A percentile compares a stretch with the other conserved stretches of the same genome.
Evolutionary conservation across 2,888 invertebrate genomes (phyloP).

Genomic region (Scaptomyza caliginosa): DNA sequence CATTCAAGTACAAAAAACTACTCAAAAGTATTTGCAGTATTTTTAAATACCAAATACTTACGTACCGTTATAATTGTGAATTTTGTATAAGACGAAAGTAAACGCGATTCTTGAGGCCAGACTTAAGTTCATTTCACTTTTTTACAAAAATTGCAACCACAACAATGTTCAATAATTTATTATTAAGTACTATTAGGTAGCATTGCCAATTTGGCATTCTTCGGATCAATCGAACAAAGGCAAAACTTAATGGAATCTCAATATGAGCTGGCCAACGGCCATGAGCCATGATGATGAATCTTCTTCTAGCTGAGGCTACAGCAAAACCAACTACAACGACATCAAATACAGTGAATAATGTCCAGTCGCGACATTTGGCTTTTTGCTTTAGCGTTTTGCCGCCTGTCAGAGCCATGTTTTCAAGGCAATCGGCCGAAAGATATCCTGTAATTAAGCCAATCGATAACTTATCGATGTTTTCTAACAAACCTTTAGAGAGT

Average conservation of each 20-base stretch:
- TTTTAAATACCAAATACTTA: not conserved
- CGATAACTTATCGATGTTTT: not conserved
- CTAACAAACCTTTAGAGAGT: too few species aligned
- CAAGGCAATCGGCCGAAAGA: conserved; percentile 10
- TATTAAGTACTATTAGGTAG: conserved; percentile 7
- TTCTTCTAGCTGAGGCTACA: conserved; percentile 6
- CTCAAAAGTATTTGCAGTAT: conserved; percentile 2
- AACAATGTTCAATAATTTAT: conserved; percentile 24
- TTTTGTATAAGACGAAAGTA: too few species aligned
- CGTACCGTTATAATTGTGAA: too few species aligned
- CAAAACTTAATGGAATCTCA: conserved; percentile 17
- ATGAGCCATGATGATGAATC: conserved; percentile 10
- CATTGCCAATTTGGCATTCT: conserved; percentile 28
- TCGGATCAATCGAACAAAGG: conserved; percentile 18
- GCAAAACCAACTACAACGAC: not conserved
- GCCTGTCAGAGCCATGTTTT: conserved; percentile 44
- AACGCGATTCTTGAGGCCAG: not conserved
- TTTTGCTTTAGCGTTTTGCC: conserved; percentile 32
- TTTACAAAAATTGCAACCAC: conserved; percentile 29
- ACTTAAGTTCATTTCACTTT: conserved; percentile 18
- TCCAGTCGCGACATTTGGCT: conserved; percentile 59
- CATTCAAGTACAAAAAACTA: conserved; percentile 16
- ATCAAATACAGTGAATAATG: conserved; percentile 30
- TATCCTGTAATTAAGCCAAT: not conserved
- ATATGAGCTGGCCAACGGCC: conserved; percentile 2